Base-by-base conservation (phyloP, 1,140 invertebrate genomes). In the Ptiloglossa arizonensis region DNA sequence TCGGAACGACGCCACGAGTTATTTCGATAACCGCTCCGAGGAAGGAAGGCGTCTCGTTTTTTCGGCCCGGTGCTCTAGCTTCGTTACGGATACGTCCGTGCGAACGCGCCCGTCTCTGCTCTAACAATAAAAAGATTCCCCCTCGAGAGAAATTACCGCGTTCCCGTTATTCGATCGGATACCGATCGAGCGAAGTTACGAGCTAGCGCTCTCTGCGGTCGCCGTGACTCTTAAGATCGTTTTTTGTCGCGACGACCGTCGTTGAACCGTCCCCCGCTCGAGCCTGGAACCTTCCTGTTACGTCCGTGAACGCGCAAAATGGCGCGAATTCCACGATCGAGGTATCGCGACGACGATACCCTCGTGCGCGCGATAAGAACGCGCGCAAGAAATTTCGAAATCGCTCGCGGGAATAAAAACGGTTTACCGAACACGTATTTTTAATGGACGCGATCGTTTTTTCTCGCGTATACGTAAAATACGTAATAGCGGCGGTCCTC, bases 141-240 rank as follows among this genome's bases (percentile, higher is more conserved):
- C 66, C 41, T 52, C 5, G 66, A 72, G 71, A 83, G 71, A 86
- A 81, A 86, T 83, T 76, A 86, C 67, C 44, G 56, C 32, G 56
- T 83, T 86, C 68, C 78, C 81, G 77, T 86, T 86, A 83, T 24
- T 60, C 67, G 60, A 86, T 78, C 77, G 64, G 38, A 57, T 62
- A 76, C 59, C 69, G 24, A 78, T 81, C 64, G 64, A 48, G 1
- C 29, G 27, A 63, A 63, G 54, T 27, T 59, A 44, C 56, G 60
- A 59, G n/a, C n/a, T n/a, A n/a, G n/a, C 22, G 62, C 32, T 80
- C 62, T 24, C 48, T 4, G 52, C 27, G 54, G 13, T 69, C 22
- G 27, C 1, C 48, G 32, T 66, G 50, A 80, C 68, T 78, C 81
- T 84, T 84, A 72, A 81, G 11, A 59, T 78, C 22, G 66, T 70